Conservation (phyloP, 2,888 invertebrate genomes). For the Physocephala rufipes region DNA sequence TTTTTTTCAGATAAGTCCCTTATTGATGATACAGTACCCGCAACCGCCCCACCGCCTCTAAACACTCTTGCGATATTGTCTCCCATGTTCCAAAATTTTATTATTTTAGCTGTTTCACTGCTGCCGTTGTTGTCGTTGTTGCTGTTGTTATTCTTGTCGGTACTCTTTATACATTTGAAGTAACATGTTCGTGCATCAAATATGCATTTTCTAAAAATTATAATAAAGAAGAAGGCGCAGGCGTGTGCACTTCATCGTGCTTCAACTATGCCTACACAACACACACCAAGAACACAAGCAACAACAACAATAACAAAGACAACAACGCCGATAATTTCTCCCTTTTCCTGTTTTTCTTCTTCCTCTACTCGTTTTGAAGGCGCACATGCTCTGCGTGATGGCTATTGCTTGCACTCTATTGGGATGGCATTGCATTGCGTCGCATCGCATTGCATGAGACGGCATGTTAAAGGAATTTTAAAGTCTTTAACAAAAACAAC, state of each 20-base stretch:
- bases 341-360: neutral
- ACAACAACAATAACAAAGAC: neutral
- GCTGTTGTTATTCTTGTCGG: slow-evolving; percentile 15
- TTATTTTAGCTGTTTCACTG: slow-evolving; percentile 17
- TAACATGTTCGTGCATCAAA: slow-evolving; percentile 38
- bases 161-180: slow-evolving; percentile 21
- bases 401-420: neutral
- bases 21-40: too few relatives aligned
- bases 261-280: neutral
- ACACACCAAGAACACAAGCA: neutral
- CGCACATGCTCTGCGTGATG: neutral
- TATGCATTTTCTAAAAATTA: slow-evolving; percentile 25
- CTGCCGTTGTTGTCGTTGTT: slow-evolving; percentile 14
- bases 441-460: too few relatives aligned
- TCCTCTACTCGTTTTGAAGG: neutral
- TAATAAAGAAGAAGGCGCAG: slow-evolving; percentile 12
- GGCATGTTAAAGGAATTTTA: neutral
- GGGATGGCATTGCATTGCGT: neutral
- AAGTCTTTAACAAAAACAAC: slow-evolving; percentile 3
- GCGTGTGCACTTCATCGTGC: neutral
- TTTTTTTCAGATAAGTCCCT: too few relatives aligned
- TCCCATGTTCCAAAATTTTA: too few relatives aligned
- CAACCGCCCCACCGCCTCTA: neutral
- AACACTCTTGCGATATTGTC: too few relatives aligned
- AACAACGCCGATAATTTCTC: slow-evolving; percentile 27